phyloP scores from a whole-genome alignment of 2,797 vertebrate species.

The Apogon hyalosoma region DNA sequence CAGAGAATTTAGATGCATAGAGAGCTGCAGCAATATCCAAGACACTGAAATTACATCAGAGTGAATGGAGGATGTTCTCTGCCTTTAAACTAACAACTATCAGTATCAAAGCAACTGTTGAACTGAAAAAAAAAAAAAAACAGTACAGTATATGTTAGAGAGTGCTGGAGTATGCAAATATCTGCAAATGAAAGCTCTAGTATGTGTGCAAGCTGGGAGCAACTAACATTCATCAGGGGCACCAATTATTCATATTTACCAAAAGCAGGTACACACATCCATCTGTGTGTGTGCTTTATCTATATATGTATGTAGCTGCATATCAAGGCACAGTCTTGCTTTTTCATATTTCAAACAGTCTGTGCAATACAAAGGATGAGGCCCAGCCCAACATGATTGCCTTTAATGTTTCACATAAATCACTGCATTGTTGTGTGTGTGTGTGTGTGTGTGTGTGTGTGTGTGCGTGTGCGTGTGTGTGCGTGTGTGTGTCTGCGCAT shows the following conservation, averaged over 20 bases:
- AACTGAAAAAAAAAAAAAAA: conserved; percentile 8
- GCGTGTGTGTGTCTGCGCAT: too few relatives aligned
- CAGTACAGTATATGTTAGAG: background rate
- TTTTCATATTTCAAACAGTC: conserved; percentile 78
- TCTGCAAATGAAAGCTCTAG: conserved; percentile 20
- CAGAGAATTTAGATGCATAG: conserved; percentile 23
- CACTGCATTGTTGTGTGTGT: conserved; percentile 40
- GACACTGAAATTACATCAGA: conserved; percentile 28
- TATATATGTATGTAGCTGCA: conserved; percentile 33
- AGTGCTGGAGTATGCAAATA: background rate
- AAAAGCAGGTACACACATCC: conserved; percentile 27
- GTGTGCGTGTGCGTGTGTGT: background rate
- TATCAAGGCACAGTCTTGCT: conserved; percentile 62
- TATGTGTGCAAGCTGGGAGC: background rate
- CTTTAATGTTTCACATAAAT: conserved; percentile 84
- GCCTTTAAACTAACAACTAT: conserved; percentile 35
- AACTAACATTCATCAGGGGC: conserved; percentile 23
- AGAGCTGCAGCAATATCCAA: conserved; percentile 30
- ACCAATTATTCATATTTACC: conserved; percentile 60
- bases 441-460: too few relatives aligned
- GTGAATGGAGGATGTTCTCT: conserved; percentile 33
- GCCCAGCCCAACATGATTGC: conserved; percentile 78
- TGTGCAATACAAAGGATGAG: conserved; percentile 66
- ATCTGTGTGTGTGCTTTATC: conserved; percentile 21
- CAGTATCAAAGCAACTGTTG: conserved; percentile 45